These are phyloP conservation scores for Sesia bembeciformis DNA, from an alignment of 2,888 invertebrate species.

Conservation along the genomic window DNA sequence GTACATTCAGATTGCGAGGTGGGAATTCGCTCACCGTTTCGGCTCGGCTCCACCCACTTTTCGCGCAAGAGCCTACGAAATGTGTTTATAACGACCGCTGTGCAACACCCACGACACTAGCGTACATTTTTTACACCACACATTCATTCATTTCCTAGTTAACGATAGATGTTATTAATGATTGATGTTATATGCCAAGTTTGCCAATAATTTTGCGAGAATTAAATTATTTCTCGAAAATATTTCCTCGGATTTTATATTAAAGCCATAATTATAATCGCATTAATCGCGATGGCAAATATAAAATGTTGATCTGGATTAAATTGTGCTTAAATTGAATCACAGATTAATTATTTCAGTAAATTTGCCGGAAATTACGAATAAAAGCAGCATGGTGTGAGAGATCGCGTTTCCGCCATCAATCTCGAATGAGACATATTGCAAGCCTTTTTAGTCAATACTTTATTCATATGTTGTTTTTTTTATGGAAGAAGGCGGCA, in stretches of 20 bases:
- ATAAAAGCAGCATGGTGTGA: slow-evolving; percentile 40
- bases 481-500: too few species aligned
- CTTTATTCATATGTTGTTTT: too few species aligned
- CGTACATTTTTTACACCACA: slow-evolving; percentile 12
- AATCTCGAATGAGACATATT: slow-evolving; percentile 47
- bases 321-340: slow-evolving; percentile 8
- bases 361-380: slow-evolving; percentile 52
- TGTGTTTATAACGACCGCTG: slow-evolving; percentile 60
- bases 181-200: slow-evolving; percentile 29
- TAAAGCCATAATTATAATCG: slow-evolving; percentile 39
- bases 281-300: slow-evolving; percentile 39
- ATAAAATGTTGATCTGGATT: slow-evolving; percentile 14
- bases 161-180: slow-evolving; percentile 37
- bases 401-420: slow-evolving; percentile 57
- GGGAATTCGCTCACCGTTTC: slow-evolving; percentile 17
- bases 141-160: slow-evolving; percentile 38
- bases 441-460: too few species aligned
- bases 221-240: slow-evolving; percentile 20
- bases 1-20: slow-evolving; percentile 25
- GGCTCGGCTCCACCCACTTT: slow-evolving; percentile 46
- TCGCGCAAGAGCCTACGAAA: slow-evolving; percentile 45
- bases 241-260: slow-evolving; percentile 18
- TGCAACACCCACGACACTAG: slow-evolving; percentile 49
- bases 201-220: slow-evolving; percentile 23
- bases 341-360: slow-evolving; percentile 11